Percentiles rank a stretch among this genome's conserved stretches.
Conservation (phyloP, 2,888 invertebrate species). For the Malthinus flaveolus region DNA sequence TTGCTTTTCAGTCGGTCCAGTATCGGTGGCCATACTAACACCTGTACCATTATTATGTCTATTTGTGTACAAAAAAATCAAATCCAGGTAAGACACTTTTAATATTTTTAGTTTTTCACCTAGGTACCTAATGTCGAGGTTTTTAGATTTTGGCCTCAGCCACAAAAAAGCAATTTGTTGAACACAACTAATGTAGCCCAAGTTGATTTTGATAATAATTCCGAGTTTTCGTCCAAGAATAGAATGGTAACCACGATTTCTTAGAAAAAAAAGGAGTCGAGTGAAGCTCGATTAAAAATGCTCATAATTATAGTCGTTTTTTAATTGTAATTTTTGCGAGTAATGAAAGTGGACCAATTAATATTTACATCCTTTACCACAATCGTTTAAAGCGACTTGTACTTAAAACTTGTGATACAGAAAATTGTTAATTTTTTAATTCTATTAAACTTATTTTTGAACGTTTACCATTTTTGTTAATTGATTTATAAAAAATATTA, state of each 20-base stretch:
- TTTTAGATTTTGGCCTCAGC: background rate
- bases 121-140: background rate
- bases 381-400: too few species aligned
- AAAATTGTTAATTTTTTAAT: slow-evolving; percentile 9
- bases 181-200: background rate
- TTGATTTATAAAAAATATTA: too few species aligned
- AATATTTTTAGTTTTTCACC: background rate
- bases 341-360: too few species aligned
- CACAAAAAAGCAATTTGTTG: background rate
- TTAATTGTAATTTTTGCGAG: too few species aligned
- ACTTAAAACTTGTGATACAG: background rate
- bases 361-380: too few species aligned
- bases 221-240: background rate
- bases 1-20: slow-evolving; percentile 75
- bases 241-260: background rate
- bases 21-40: slow-evolving; percentile 91
- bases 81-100: slow-evolving; percentile 11
- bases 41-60: slow-evolving; percentile 72
- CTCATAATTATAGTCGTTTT: too few species aligned
- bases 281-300: too few species aligned
- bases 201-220: slow-evolving; percentile 3
- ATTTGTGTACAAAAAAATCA: slow-evolving; percentile 25
- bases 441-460: too few species aligned
- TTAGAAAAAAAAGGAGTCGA: background rate
- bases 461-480: too few species aligned